phyloP scores from a whole-genome alignment of 2,113 vertebrate species.

The Cyanistes caeruleus region DNA sequence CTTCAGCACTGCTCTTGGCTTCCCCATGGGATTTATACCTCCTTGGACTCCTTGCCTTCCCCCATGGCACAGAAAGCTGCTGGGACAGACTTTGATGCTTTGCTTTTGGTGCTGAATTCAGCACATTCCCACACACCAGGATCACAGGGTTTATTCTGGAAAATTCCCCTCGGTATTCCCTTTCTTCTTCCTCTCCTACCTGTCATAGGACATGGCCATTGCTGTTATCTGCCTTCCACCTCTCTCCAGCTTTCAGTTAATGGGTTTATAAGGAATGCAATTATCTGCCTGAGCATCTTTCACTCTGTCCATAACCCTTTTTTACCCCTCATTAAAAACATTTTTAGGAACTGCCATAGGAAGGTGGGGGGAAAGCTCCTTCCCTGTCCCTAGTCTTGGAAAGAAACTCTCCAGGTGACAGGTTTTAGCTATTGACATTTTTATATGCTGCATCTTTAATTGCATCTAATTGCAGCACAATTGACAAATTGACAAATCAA shows the following conservation, averaged over 20 bases:
- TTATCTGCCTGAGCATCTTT: background rate
- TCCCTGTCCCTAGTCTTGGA: background rate
- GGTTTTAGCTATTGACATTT: background rate
- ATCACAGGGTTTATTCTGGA: background rate
- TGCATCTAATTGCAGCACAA: background rate
- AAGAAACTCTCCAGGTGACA: background rate
- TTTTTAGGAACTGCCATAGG: background rate
- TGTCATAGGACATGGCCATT: background rate
- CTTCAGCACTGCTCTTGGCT: background rate
- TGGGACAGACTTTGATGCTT: background rate
- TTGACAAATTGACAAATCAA: background rate
- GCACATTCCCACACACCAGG: background rate
- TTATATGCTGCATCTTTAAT: background rate
- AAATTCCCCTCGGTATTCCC: background rate
- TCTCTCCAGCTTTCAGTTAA: background rate
- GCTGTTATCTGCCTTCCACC: background rate
- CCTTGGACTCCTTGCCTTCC: background rate
- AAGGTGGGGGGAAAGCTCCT: background rate
- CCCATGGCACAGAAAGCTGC: background rate
- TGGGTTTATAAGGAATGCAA: background rate
- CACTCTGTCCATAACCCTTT: background rate
- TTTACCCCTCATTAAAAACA: background rate
- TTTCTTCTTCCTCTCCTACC: background rate
- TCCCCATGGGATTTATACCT: background rate
- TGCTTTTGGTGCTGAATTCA: background rate